Conservation (phyloP, 2,797 vertebrate genomes). For the Sebastes vulpes region DNA sequence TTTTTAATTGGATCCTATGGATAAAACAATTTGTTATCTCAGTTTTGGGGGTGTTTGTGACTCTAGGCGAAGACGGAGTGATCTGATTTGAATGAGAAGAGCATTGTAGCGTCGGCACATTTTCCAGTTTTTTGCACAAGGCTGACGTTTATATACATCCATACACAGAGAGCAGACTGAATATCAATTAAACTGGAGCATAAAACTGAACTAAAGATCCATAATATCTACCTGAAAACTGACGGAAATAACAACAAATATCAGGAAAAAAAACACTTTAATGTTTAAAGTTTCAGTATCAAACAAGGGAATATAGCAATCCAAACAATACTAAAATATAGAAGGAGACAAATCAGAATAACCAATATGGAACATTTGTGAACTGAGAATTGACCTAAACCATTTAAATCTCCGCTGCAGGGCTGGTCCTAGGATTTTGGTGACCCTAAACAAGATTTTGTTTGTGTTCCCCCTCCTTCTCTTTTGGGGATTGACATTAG, state of each 20-base stretch:
- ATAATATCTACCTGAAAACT: neutral
- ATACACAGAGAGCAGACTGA: neutral
- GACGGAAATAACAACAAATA: neutral
- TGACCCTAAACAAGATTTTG: neutral
- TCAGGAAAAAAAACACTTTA: neutral
- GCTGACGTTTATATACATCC: neutral
- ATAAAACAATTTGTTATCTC: constrained; percentile 76
- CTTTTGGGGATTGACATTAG: neutral
- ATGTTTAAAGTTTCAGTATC: neutral
- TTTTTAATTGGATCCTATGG: constrained; percentile 82
- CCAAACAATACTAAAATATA: neutral
- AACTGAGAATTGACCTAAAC: neutral
- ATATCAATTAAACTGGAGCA: neutral
- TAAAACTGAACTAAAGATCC: neutral
- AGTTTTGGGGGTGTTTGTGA: constrained; percentile 54
- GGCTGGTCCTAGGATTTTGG: neutral
- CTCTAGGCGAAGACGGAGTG: constrained; percentile 55
- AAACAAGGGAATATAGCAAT: neutral
- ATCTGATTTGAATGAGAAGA: constrained; percentile 53
- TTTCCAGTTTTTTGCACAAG: constrained; percentile 24
- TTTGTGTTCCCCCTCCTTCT: neutral
- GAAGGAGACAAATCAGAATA: neutral
- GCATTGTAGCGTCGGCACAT: constrained; percentile 18
- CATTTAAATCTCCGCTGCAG: neutral
- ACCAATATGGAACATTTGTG: neutral